Base-by-base conservation (phyloP, 2,797 vertebrate species). In the Melanotaenia maccullochi region DNA sequence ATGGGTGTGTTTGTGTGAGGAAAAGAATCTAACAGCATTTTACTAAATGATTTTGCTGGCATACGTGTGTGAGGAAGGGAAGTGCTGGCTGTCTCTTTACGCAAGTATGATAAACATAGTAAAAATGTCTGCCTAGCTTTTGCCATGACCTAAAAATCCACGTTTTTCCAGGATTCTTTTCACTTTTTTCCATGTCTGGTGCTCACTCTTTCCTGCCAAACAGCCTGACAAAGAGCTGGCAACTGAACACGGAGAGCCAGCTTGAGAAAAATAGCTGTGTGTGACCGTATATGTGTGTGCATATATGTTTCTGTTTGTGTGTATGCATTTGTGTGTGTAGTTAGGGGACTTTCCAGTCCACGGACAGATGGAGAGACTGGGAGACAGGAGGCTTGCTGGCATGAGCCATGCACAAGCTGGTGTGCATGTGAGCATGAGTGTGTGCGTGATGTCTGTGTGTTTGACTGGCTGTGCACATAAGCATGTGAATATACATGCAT, bases 351-450 rank as follows among this genome's bases (percentile, higher is more conserved):
- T 89, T 93, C 91, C 90, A 93, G 88, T 93, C 89, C 85, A 88
- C 90, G 93, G 92, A 94, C 94, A 94, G 94, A 94, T 95, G 93
- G 94, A 93, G 90, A 89, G 94, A 93, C 93, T 92, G 90, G 89
- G 89, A 95, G 91, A 93, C 93, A 92, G 92, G 92, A 93, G 93
- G 92, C 91, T 89, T 93, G 90, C 92, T 94, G 92, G 94, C 93
- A 93, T 91, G 86, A 90, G 85, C 79, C 90, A 65, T 65, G 66
- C 86, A 72, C 92, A 94, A 85, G 87, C 91, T 93, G 92, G 89
- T 88, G 88, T 88, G 90, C 73, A 80, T 86, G 84, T 71, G 63
- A 72, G 78, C 58, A 57, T 72, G 77, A 65, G 70, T 75, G 42
- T 78, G 68, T 80, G 62, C 78, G 81, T 35, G 40, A 44, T 78